Evolutionary conservation across 2,113 vertebrate species (phyloP).

Genomic region (Oncorhynchus tshawytscha): DNA sequence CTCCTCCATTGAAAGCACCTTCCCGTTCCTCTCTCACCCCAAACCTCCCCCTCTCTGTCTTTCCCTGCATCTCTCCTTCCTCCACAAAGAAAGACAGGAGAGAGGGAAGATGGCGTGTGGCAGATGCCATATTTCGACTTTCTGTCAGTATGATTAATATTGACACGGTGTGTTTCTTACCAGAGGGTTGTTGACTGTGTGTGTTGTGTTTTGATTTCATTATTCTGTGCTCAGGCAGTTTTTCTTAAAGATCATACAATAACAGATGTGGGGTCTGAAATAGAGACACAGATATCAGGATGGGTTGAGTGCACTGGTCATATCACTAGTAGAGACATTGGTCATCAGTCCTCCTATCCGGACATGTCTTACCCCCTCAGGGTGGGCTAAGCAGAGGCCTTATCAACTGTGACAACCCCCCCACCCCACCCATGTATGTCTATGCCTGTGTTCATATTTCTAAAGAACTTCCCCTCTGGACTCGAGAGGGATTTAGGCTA

Average conservation of each 20-base stretch:
- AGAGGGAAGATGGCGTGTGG: slow-evolving; percentile 79
- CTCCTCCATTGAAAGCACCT: slow-evolving; percentile 57
- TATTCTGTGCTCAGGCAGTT: slow-evolving; percentile 73
- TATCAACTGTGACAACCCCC: slow-evolving; percentile 56
- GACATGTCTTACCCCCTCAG: slow-evolving; percentile 55
- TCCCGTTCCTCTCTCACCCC: slow-evolving; percentile 48
- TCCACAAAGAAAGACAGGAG: slow-evolving; percentile 68
- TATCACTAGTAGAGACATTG: slow-evolving; percentile 51
- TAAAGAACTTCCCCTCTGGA: background rate
- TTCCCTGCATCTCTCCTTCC: slow-evolving; percentile 60
- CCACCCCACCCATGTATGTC: slow-evolving; percentile 14
- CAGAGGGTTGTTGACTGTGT: slow-evolving; percentile 74
- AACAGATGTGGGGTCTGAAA: slow-evolving; percentile 78
- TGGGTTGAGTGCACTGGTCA: slow-evolving; percentile 70
- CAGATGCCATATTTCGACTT: slow-evolving; percentile 82
- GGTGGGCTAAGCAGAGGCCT: slow-evolving; percentile 34
- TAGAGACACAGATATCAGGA: slow-evolving; percentile 64
- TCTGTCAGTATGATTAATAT: slow-evolving; percentile 84
- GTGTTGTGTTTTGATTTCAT: slow-evolving; percentile 80
- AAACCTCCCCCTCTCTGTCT: slow-evolving; percentile 29
- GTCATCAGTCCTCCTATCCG: slow-evolving; percentile 65
- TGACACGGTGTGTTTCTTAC: slow-evolving; percentile 81
- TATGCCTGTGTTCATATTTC: background rate
- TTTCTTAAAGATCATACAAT: slow-evolving; percentile 83
- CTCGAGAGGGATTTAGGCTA: background rate